Evolutionary conservation across 2,113 vertebrate species (phyloP).

Genomic region (Apteryx owenii): DNA sequence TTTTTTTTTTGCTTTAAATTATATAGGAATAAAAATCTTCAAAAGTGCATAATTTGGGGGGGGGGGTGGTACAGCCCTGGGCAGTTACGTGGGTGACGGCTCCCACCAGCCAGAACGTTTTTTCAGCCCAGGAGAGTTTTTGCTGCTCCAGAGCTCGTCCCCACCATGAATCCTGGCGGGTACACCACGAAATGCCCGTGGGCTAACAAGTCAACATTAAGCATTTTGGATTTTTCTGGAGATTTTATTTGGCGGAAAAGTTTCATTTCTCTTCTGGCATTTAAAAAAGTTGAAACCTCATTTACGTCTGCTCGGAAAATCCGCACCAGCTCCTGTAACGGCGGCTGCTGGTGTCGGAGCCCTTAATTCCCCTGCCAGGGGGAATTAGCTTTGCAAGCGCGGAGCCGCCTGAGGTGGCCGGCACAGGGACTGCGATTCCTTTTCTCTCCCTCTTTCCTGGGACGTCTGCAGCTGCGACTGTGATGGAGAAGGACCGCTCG

Average conservation of each 20-base stretch:
- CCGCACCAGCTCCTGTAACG: too few relatives aligned
- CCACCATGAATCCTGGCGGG: neutral
- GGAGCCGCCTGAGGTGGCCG: too few relatives aligned
- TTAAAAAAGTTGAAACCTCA: neutral
- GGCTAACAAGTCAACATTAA: neutral
- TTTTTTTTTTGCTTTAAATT: neutral
- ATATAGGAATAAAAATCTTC: neutral
- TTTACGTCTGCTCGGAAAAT: neutral
- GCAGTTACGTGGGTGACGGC: neutral
- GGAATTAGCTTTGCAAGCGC: too few relatives aligned
- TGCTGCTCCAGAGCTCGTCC: neutral
- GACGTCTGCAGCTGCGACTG: too few relatives aligned
- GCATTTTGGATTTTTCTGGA: neutral
- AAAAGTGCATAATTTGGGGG: neutral
- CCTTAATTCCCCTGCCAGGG: too few relatives aligned
- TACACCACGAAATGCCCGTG: accelerated
- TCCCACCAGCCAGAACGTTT: neutral
- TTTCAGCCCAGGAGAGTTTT: neutral
- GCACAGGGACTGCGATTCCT: too few relatives aligned
- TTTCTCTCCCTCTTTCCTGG: too few relatives aligned
- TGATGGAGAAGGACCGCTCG: too few relatives aligned
- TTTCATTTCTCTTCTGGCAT: neutral
- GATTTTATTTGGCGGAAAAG: neutral
- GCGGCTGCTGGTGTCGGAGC: too few relatives aligned
- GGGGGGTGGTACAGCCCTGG: too few relatives aligned